Evolutionary conservation across 2,113 vertebrate genomes (phyloP).

Genomic region (Mirza zaza): DNA sequence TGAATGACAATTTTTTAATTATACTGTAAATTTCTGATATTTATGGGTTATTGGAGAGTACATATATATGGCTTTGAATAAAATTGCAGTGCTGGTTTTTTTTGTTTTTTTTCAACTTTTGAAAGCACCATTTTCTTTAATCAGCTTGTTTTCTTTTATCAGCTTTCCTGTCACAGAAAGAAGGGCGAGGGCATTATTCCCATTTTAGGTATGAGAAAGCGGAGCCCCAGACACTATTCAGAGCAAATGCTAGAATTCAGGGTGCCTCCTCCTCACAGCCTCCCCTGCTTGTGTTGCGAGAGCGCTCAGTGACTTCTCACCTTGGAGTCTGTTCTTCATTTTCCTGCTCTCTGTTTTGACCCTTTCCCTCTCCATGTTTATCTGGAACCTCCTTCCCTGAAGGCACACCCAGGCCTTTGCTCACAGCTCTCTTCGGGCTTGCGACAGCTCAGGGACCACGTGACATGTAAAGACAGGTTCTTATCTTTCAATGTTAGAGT

Average conservation of each 20-base stretch:
- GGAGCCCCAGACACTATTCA: neutral
- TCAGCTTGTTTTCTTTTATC: neutral
- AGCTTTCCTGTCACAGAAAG: neutral
- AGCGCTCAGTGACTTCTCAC: neutral
- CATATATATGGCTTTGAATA: neutral
- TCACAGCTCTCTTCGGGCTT: neutral
- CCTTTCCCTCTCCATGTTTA: neutral
- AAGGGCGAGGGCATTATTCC: neutral
- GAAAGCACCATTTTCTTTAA: neutral
- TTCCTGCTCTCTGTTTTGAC: neutral
- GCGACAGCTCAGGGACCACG: too few relatives aligned
- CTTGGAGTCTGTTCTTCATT: neutral
- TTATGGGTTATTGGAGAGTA: neutral
- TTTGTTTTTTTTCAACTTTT: neutral
- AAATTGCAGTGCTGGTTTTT: neutral
- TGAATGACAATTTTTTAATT: neutral
- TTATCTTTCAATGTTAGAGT: neutral
- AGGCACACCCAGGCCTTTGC: rapidly evolving
- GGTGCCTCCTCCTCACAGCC: rapidly evolving
- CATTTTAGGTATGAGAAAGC: neutral
- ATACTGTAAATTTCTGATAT: neutral
- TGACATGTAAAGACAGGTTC: neutral
- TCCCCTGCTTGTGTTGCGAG: neutral
- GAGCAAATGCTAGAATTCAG: neutral
- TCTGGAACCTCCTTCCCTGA: neutral